Conservation (phyloP, 23 tunicate genomes). For the Diplosoma virens region DNA sequence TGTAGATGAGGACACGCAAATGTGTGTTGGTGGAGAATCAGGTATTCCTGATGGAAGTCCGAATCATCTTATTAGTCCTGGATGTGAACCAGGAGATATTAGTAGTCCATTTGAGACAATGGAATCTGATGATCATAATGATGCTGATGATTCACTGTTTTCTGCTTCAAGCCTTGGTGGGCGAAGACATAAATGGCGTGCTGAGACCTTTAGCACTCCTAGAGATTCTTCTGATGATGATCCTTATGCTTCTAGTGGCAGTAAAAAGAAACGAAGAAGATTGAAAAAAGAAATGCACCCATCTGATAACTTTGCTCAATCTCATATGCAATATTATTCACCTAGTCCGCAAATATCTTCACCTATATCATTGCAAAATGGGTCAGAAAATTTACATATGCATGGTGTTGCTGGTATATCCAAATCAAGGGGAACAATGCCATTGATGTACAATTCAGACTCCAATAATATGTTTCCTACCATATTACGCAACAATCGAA, state of each 20-base stretch:
- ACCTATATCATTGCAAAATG: conserved; percentile 36
- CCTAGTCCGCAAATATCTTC: conserved; percentile 68
- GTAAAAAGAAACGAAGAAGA: conserved; percentile 61
- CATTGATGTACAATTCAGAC: conserved; percentile 41
- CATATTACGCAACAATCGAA: conserved; percentile 11
- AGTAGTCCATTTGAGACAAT: conserved; percentile 85
- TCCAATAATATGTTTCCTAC: conserved; percentile 47
- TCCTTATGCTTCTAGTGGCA: conserved; percentile 57
- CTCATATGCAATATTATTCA: conserved; percentile 10
- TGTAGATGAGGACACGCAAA: conserved; percentile 70
- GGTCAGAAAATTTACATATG: conserved; percentile 44
- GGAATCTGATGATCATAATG: conserved; percentile 74
- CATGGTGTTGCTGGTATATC: background rate
- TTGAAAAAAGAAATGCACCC: conserved; percentile 41
- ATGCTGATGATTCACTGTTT: conserved; percentile 43
- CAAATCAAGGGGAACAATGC: background rate
- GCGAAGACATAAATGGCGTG: conserved; percentile 14
- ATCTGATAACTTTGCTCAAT: conserved; percentile 14
- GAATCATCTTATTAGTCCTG: conserved; percentile 46
- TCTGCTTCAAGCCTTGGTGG: conserved; percentile 8
- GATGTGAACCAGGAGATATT: conserved; percentile 58
- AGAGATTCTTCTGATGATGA: conserved; percentile 77
- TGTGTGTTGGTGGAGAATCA: conserved; percentile 23
- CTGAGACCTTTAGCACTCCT: conserved; percentile 49
- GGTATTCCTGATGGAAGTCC: conserved; percentile 32